Conservation (phyloP, 2,888 invertebrate species). For the Macroteleia sp. region DNA sequence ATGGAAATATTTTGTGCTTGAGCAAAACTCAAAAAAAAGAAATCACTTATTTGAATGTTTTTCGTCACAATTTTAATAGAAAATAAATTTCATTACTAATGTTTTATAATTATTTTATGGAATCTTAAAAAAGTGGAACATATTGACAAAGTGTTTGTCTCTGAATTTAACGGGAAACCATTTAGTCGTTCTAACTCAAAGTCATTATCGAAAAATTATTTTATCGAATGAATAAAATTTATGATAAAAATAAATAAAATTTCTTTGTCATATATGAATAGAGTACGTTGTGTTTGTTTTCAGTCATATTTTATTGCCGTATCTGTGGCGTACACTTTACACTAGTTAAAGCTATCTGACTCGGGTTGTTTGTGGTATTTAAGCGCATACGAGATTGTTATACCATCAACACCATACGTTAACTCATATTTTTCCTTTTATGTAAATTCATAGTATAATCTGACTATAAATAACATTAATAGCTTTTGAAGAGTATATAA, state of each 20-base stretch:
- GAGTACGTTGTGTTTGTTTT: slow-evolving; percentile 28
- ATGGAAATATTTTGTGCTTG: too few species aligned
- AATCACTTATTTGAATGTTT: too few species aligned
- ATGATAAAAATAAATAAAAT: slow-evolving; percentile 39
- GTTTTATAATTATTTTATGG: too few species aligned
- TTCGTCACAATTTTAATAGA: too few species aligned
- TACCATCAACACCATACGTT: slow-evolving; percentile 27
- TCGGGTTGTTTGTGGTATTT: slow-evolving; percentile 37
- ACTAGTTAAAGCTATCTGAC: slow-evolving; percentile 54
- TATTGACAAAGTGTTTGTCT: too few species aligned
- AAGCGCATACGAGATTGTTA: slow-evolving; percentile 40
- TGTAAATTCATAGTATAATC: slow-evolving; percentile 11
- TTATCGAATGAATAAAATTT: slow-evolving; percentile 30
- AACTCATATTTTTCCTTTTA: slow-evolving; percentile 23
- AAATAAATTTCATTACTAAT: too few species aligned
- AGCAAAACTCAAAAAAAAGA: too few species aligned
- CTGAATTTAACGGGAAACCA: background rate
- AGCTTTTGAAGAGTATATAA: background rate
- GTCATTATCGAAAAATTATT: slow-evolving; percentile 6
- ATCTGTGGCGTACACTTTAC: slow-evolving; percentile 50
- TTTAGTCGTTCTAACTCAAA: too few species aligned
- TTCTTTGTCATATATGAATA: slow-evolving; percentile 16
- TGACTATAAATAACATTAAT: slow-evolving; percentile 5
- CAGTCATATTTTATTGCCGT: slow-evolving; percentile 39
- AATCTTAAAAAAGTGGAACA: too few species aligned